These are phyloP conservation scores for Drosophila trapezifrons DNA, from an alignment of 1,140 invertebrate genomes.

Conservation along the genomic window DNA sequence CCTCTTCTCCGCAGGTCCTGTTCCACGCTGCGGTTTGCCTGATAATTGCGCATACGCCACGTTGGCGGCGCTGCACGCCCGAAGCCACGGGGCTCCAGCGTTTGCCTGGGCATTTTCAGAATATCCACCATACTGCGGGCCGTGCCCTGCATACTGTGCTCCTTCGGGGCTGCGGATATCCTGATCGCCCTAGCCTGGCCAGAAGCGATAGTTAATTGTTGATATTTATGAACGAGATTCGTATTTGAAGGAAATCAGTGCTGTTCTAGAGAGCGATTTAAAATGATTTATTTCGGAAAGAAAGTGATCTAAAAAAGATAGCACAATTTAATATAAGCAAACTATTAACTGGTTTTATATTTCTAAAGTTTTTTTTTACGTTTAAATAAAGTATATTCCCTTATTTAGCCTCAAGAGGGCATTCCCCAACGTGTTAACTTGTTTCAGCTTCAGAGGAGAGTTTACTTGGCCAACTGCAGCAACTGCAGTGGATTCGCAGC, in stretches of 20 bases:
- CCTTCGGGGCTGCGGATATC: slow-evolving; percentile 13
- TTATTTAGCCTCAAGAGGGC: background rate
- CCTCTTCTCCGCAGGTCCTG: background rate
- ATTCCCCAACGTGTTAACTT: slow-evolving; percentile 3
- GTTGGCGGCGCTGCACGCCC: slow-evolving; percentile 6
- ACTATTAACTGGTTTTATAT: background rate
- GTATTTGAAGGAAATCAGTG: background rate
- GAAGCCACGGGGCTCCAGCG: background rate
- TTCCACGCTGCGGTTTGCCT: slow-evolving; percentile 25
- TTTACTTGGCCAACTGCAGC: slow-evolving; percentile 28
- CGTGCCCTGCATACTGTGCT: background rate
- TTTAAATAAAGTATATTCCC: background rate
- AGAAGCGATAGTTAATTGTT: slow-evolving; percentile 15
- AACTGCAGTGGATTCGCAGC: slow-evolving; percentile 42
- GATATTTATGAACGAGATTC: slow-evolving; percentile 5
- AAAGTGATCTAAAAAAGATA: background rate
- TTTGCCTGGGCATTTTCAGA: slow-evolving; percentile 27
- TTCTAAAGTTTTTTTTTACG: too few relatives aligned
- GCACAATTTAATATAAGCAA: too few relatives aligned
- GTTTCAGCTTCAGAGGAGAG: background rate
- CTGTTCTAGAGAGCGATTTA: background rate
- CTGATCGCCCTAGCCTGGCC: slow-evolving; percentile 6
- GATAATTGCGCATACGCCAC: slow-evolving; percentile 55
- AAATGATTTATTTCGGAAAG: too few relatives aligned
- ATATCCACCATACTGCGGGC: slow-evolving; percentile 19